These are phyloP conservation scores for Trigoniulus corallinus DNA, from an alignment of 1,140 invertebrate genomes.

Conservation along the genomic window DNA sequence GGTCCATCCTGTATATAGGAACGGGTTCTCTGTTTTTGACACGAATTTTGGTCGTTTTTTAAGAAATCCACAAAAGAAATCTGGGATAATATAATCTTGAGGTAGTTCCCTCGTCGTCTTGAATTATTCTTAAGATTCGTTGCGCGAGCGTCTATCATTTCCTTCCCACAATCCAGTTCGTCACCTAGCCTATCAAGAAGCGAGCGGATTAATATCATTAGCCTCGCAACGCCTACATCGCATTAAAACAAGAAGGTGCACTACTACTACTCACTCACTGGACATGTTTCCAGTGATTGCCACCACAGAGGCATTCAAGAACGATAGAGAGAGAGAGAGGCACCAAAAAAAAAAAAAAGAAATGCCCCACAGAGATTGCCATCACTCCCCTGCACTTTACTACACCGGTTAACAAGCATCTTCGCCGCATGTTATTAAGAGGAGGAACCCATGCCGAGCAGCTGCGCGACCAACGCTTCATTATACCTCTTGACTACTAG, in stretches of 20 bases:
- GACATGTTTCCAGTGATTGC: too few relatives aligned
- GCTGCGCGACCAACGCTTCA: too few relatives aligned
- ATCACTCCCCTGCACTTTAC: too few relatives aligned
- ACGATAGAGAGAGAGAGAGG: too few relatives aligned
- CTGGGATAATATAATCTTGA: background rate
- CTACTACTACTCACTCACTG: background rate
- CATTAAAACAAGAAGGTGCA: background rate
- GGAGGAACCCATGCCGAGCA: too few relatives aligned
- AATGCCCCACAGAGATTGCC: too few relatives aligned
- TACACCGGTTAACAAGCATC: too few relatives aligned
- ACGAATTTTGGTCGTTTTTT: conserved; percentile 61
- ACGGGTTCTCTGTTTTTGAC: conserved; percentile 74
- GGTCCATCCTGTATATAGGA: conserved; percentile 60
- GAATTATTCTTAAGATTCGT: background rate
- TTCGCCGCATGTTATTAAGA: too few relatives aligned
- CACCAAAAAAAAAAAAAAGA: too few relatives aligned
- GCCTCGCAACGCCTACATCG: background rate
- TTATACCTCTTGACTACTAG: too few relatives aligned
- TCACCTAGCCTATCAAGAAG: conserved; percentile 6
- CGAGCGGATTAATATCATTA: conserved; percentile 5
- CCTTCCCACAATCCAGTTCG: conserved; percentile 1
- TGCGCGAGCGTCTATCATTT: background rate
- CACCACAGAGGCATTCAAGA: too few relatives aligned
- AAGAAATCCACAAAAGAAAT: conserved; percentile 8
- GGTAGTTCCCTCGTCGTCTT: background rate